Evolutionary conservation across 2,113 vertebrate genomes (phyloP), one percentile per base, ranked within the genome.

Genomic region (Mesocricetus auratus): DNA sequence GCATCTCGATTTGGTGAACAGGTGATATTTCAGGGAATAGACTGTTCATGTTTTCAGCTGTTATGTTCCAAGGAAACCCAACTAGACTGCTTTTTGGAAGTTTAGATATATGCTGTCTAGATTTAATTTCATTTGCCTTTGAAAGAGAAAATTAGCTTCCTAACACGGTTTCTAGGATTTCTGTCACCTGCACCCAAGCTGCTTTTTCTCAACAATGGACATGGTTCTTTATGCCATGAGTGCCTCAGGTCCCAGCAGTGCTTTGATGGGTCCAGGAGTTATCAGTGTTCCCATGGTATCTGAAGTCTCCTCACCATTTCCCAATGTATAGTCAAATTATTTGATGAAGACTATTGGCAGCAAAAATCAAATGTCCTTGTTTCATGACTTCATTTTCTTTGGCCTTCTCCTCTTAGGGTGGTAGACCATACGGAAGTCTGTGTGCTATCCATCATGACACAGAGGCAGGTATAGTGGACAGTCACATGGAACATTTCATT

Each of bases 351-450:
- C 90, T 24, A 56, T 29, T 86, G 68, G 26, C 86, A 85, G 50
- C 9, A 89, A 91, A 87, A 89, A 68, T 91, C 64, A 89, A 82
- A 74, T 31, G 16, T 87, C 4, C 77, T 24, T 78, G 19, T 4
- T 36, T 91, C 95, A 86, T 71, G 62, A 8, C 91, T 90, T 78
- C 53, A 69, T 83, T 95, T 79, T 39, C 53, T 92, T 88, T 68
- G 22, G 24, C 9, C 89, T 88, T 31, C 31, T 94, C 33, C 24
- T 86, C 60, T 91, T 47, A 88, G 85, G 75, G 53, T 69, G 56
- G 42, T 93, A 24, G 36, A 26, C 89, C 60, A 33, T 68, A 45
- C n/a, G 56, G n/a, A 19, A 90, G 83, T 86, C 31, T 42, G 64
- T 85, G 39, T 31, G 60, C 39, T 64, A 85, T 85, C 82, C 26